Conservation (phyloP, 1,140 invertebrate genomes). For the Drosophila sechellia region DNA sequence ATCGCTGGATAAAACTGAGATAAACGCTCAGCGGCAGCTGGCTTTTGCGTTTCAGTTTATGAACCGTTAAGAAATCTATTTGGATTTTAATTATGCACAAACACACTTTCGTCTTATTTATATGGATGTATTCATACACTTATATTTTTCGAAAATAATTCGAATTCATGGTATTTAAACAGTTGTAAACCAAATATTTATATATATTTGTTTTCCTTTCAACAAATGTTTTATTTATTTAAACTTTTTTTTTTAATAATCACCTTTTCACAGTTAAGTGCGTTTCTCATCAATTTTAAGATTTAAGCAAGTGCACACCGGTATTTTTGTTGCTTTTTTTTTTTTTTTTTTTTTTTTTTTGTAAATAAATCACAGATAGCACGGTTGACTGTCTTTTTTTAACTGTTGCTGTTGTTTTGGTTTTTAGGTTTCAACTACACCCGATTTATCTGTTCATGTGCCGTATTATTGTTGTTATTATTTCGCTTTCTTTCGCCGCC, state of each 20-base stretch:
- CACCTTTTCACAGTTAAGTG: constrained; percentile 8
- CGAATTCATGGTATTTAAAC: neutral
- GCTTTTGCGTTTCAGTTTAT: constrained; percentile 19
- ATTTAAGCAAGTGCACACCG: constrained; percentile 21
- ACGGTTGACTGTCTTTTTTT: constrained; percentile 33
- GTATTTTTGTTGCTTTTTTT: constrained; percentile 39
- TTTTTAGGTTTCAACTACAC: neutral
- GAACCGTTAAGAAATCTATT: constrained; percentile 2
- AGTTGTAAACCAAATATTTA: neutral
- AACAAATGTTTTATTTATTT: neutral
- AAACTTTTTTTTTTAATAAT: neutral
- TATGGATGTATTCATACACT: neutral
- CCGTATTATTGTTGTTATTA: constrained; percentile 31
- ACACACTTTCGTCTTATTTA: neutral
- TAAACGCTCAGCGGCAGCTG: neutral
- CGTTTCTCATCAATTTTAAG: constrained; percentile 21
- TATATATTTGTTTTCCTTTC: neutral
- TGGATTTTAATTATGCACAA: neutral
- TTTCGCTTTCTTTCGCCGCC: constrained; percentile 32
- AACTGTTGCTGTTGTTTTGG: constrained; percentile 20
- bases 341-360: constrained; percentile 41
- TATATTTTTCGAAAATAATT: neutral
- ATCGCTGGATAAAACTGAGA: constrained; percentile 17
- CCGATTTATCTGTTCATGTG: constrained; percentile 67
- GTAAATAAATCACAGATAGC: constrained; percentile 73